Evolutionary conservation across 2,888 invertebrate genomes (phyloP), one percentile per base, ranked within the genome.

Genomic region (Oscheius sp.): DNA sequence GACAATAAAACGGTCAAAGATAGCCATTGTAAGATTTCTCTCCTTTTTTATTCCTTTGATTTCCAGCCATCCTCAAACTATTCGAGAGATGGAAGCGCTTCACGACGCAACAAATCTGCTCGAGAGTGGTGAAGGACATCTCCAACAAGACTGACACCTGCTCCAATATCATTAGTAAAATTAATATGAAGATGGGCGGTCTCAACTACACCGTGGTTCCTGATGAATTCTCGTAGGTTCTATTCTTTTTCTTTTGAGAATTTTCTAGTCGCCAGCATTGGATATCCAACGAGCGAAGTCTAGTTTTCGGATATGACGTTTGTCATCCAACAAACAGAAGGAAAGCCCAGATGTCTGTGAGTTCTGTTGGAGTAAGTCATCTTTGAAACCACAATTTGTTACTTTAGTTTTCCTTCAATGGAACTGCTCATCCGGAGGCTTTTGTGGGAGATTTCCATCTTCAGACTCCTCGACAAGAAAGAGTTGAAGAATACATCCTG

Each of bases 361-460:
- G 65, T 29, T 37, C 48, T 17, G 70, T 76, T 23, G 76, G 76
- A 6, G 73, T 79, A 77, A 50, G 74, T 70, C 0, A 65, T 57
- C 8, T 15, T 2, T 5, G 29, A 66, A 2, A 61, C 63, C 1
- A 42, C 0, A 42, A 42, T 17, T 10, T 20, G n/a, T n/a, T n/a
- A n/a, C 20, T 42, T 42, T 10, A 42, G 42, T 17, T 42, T 15
- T 3, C 42, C 12, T 42, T 42, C 42, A 42, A 42, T 42, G 42
- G 42, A 0, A 3, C 42, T 3, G 42, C 15, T 15, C 42, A 42
- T 10, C 42, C 42, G 12, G 72, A 73, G 39, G 27, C 46, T 0
- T 58, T 79, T 29, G 63, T 75, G 27, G 79, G 79, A 0, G 79
- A 79, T 31, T 79, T 73, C 63, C 69, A 72, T 37, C 73, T 50